A percentile compares a stretch with the other conserved stretches of the same genome.
Conservation (phyloP, 1,140 invertebrate species). For the Penaeus vannamei region DNA sequence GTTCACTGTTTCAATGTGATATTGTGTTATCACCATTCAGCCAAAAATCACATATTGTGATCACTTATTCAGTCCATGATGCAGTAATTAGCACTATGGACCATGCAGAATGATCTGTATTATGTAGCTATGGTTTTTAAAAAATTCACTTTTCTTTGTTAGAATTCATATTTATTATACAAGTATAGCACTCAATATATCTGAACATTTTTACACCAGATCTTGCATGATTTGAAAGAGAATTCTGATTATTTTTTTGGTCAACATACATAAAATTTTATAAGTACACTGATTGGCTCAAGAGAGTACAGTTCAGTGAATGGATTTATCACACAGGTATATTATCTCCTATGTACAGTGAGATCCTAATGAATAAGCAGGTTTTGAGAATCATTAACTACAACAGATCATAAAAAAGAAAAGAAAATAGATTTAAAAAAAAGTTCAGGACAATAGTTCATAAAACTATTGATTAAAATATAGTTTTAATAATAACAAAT, state of each 20-base stretch:
- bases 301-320: conserved; percentile 17
- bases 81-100: no score
- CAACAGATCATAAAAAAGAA: conserved; percentile 37
- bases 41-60: no score
- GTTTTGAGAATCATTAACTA: conserved; percentile 55
- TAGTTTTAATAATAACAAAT: conserved; percentile 26
- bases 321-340: conserved; percentile 42
- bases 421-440: neutral
- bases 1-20: no score
- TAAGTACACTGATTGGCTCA: conserved; percentile 9
- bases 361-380: conserved; percentile 51
- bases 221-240: conserved; percentile 44
- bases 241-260: neutral
- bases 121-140: no score
- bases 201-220: conserved; percentile 49
- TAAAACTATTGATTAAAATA: conserved; percentile 35
- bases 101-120: no score
- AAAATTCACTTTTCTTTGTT: neutral
- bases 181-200: conserved; percentile 43
- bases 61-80: no score
- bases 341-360: conserved; percentile 47
- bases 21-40: no score
- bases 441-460: conserved; percentile 28
- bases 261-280: conserved; percentile 37
- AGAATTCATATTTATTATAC: conserved; percentile 39